A percentile compares a stretch with the other conserved stretches of the same genome.
phyloP scores from a whole-genome alignment of 1,140 invertebrate genomes.

The Aradophagus sp. region DNA sequence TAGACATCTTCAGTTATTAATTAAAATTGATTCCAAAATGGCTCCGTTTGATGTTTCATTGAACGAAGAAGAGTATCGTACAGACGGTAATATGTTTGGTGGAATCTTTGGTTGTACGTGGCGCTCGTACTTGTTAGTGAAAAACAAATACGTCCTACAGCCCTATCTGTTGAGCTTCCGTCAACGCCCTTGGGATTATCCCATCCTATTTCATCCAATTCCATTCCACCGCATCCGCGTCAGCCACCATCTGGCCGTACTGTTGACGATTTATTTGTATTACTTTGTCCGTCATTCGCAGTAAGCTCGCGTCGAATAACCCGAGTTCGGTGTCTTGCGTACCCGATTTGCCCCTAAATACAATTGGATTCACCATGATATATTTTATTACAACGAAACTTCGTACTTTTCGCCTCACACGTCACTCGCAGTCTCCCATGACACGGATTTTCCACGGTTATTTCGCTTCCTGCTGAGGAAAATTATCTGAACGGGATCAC shows the following conservation, averaged over 20 bases:
- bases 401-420: slow-evolving; percentile 21
- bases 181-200: slow-evolving; percentile 68
- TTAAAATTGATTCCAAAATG: slow-evolving; percentile 24
- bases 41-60: slow-evolving; percentile 34
- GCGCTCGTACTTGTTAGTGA: slow-evolving; percentile 64
- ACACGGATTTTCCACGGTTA: slow-evolving; percentile 21
- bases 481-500: slow-evolving; percentile 22
- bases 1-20: slow-evolving; percentile 21
- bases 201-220: slow-evolving; percentile 63
- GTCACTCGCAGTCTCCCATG: slow-evolving; percentile 7
- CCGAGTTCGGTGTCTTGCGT: slow-evolving; percentile 39
- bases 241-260: slow-evolving; percentile 64
- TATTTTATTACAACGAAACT: slow-evolving; percentile 54
- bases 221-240: slow-evolving; percentile 61
- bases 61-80: slow-evolving; percentile 37
- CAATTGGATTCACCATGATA: slow-evolving; percentile 55
- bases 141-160: slow-evolving; percentile 66
- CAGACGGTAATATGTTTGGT: slow-evolving; percentile 51
- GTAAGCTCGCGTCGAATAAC: slow-evolving; percentile 52
- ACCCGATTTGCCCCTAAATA: slow-evolving; percentile 52
- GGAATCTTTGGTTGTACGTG: slow-evolving; percentile 55
- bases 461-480: background rate
- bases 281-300: slow-evolving; percentile 59
- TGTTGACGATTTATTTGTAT: slow-evolving; percentile 70
- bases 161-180: slow-evolving; percentile 60